Evolutionary conservation across 2,797 vertebrate genomes (phyloP).

Genomic region (Sebastes elongatus): DNA sequence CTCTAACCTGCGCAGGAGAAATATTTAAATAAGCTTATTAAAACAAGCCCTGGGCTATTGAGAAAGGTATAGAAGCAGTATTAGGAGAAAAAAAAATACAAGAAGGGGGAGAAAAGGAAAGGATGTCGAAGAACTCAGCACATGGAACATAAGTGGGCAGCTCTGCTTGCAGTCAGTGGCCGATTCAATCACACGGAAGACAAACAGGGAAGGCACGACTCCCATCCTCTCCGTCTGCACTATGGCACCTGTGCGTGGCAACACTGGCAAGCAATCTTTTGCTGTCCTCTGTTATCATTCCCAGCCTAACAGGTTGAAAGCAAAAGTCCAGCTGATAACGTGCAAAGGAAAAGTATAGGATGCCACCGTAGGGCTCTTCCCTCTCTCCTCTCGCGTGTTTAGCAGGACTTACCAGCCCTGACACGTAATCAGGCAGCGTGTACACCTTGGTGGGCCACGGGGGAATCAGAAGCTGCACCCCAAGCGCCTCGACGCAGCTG

Average conservation of each 20-base stretch:
- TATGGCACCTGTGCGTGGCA: slow-evolving; percentile 18
- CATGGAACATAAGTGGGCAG: slow-evolving; percentile 18
- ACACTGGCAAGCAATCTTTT: slow-evolving; percentile 65
- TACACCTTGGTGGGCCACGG: slow-evolving; percentile 28
- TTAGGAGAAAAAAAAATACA: neutral
- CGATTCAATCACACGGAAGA: slow-evolving; percentile 47
- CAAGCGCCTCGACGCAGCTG: slow-evolving; percentile 7
- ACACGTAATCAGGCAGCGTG: slow-evolving; percentile 72
- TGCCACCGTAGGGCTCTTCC: slow-evolving; percentile 20
- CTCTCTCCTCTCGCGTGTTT: slow-evolving; percentile 31
- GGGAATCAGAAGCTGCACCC: slow-evolving; percentile 26
- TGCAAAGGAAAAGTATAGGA: slow-evolving; percentile 19
- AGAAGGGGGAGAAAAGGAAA: neutral
- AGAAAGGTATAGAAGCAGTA: slow-evolving; percentile 19
- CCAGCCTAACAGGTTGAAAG: slow-evolving; percentile 44
- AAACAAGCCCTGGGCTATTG: slow-evolving; percentile 44
- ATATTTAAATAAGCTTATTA: slow-evolving; percentile 71
- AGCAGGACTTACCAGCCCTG: slow-evolving; percentile 63
- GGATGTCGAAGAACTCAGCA: slow-evolving; percentile 1
- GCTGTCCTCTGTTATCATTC: slow-evolving; percentile 58
- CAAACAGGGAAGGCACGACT: slow-evolving; percentile 42
- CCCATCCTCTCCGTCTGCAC: slow-evolving; percentile 43
- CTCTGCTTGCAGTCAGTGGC: slow-evolving; percentile 31
- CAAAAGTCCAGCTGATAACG: slow-evolving; percentile 38
- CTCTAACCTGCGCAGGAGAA: slow-evolving; percentile 54